Evolutionary conservation across 2,797 vertebrate species (phyloP).

Genomic region (Distichodus sexfasciatus): DNA sequence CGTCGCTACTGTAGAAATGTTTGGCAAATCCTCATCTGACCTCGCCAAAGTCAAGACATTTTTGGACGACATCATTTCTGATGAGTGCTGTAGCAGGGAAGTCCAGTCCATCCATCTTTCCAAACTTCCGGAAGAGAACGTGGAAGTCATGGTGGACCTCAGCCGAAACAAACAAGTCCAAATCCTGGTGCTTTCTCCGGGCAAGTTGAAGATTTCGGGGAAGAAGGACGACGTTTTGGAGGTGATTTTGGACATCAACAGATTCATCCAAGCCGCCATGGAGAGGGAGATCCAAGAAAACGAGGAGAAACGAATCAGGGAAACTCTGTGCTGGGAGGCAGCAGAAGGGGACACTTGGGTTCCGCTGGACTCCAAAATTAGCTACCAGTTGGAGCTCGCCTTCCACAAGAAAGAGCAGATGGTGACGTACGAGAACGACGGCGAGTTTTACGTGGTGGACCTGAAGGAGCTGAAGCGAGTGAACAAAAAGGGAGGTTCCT

Average conservation of each 20-base stretch:
- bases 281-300: conserved; percentile 32
- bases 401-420: conserved; percentile 24
- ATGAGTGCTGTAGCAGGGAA: conserved; percentile 43
- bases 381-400: conserved; percentile 48
- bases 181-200: conserved; percentile 6
- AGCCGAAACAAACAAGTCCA: conserved; percentile 46
- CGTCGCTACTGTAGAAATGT: conserved; percentile 35
- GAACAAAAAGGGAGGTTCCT: conserved; percentile 30
- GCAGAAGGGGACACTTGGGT: conserved; percentile 19
- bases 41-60: conserved; percentile 39
- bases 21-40: conserved; percentile 20
- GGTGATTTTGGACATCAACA: conserved; percentile 38
- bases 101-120: conserved; percentile 26
- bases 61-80: conserved; percentile 45
- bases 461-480: conserved; percentile 30
- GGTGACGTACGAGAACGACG: conserved; percentile 9
- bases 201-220: conserved; percentile 45
- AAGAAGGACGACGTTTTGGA: conserved; percentile 47
- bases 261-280: conserved; percentile 35
- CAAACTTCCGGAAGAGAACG: conserved; percentile 36
- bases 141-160: conserved; percentile 32
- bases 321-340: conserved; percentile 52
- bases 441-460: conserved; percentile 42
- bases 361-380: conserved; percentile 27
- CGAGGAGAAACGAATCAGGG: conserved; percentile 43